These are phyloP conservation scores for Phylloscopus collybita DNA, from an alignment of 2,797 vertebrate genomes.

Conservation along the genomic window DNA sequence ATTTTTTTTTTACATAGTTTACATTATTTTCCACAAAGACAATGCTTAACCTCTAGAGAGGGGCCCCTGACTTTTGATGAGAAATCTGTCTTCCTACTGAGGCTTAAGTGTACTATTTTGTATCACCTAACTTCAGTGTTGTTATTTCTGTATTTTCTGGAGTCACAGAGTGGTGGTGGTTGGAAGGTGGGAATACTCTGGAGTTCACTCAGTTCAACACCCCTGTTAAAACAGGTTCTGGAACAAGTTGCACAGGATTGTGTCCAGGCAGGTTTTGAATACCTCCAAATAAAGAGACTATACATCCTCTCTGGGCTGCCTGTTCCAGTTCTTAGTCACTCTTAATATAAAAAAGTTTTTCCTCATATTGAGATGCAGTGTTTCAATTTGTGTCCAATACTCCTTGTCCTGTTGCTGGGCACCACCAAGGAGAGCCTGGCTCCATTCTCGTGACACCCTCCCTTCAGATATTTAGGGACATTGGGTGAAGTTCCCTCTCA, in stretches of 20 bases:
- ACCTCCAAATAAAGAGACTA: background rate
- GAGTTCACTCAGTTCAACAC: background rate
- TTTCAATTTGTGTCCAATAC: background rate
- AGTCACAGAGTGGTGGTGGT: fast-evolving
- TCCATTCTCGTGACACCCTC: background rate
- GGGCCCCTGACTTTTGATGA: background rate
- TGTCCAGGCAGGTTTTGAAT: background rate
- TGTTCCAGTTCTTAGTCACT: background rate
- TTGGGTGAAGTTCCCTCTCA: background rate
- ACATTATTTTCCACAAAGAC: background rate
- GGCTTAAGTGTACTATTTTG: background rate
- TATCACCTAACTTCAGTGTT: background rate
- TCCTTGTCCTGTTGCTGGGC: background rate
- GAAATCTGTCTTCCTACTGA: background rate
- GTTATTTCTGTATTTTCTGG: background rate
- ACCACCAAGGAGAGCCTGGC: fast-evolving
- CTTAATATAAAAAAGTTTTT: background rate
- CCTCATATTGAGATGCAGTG: background rate
- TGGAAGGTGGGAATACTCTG: background rate
- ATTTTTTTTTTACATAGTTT: background rate
- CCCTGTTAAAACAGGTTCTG: background rate
- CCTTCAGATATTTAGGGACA: background rate
- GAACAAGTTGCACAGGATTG: background rate
- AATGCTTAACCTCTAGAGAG: background rate
- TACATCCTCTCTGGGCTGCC: no score